Base-by-base conservation (phyloP, 2,888 invertebrate species). In the Andrena chrysosceles region DNA sequence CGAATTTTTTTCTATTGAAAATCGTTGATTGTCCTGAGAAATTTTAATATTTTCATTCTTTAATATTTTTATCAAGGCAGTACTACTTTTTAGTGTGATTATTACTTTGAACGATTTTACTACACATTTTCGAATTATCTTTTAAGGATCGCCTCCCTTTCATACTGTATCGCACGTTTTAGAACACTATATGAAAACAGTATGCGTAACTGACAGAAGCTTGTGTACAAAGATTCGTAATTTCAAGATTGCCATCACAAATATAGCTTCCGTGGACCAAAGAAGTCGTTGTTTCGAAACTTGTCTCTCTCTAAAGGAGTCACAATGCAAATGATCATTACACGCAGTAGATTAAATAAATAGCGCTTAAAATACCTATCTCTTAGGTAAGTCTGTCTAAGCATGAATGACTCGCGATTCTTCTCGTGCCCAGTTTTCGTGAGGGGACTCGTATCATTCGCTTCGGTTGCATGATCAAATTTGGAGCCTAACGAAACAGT, bases 331-430 rank as follows among this genome's bases (percentile, higher is more conserved):
- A 87, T 66, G 68, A 80, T 73, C 29, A 60, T 80, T 81, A 78
- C 67, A 77, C 54, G 78, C 56, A 75, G 77, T 63, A 83, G 66
- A 85, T 87, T 77, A 81, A 89, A 88, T 88, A 88, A 88, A 89
- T 89, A 89, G 59, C 63, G 66, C 69, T 78, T 86, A 86, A 82
- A 80, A 71, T 83, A 85, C 77, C 85, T 85, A 87, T 82, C 78
- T 82, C 78, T 87, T 85, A 81, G 79, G 77, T 84, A 85, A 77
- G 68, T 87, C 73, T 52, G 77, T 74, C 66, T 69, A 79, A 82
- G 64, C 78, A 78, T 60, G 66, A 79, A 59, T 82, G 71, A 79
- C 70, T 81, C 73, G 71, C 70, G 64, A 31, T 48, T 66, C 16
- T 75, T 62, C 54, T 79, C 67, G 59, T 13, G 59, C 73, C 64